A percentile compares a stretch with the other conserved stretches of the same genome.
Conservation (phyloP, 2,113 vertebrate genomes). For the Antechinus stuartii region DNA sequence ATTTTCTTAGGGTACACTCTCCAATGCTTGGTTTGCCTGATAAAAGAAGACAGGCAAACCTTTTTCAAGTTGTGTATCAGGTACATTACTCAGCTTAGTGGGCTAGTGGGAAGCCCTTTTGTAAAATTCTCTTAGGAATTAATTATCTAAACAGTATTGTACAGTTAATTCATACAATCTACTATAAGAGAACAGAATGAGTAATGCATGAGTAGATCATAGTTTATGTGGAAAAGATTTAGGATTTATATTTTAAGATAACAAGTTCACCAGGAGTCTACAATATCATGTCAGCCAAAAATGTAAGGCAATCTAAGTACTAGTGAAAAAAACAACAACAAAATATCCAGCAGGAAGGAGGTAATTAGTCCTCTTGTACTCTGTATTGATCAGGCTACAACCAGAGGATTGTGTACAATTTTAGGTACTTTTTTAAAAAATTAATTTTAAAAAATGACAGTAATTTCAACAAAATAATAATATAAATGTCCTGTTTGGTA, state of each 20-base stretch:
- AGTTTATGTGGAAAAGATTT: not conserved
- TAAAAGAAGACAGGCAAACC: not conserved
- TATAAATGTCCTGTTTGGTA: not conserved
- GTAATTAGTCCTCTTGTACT: not conserved
- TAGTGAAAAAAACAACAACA: not conserved
- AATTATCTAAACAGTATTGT: not conserved
- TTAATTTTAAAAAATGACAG: not conserved
- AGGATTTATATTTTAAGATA: not conserved
- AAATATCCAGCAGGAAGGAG: not conserved
- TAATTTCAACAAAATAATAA: not conserved
- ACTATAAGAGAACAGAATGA: not conserved
- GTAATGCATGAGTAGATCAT: not conserved
- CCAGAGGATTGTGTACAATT: not conserved
- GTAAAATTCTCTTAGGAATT: not conserved
- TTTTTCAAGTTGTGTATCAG: not conserved
- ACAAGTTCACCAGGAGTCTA: not conserved
- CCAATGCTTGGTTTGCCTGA: not conserved
- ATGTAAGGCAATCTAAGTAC: not conserved
- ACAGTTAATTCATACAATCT: not conserved
- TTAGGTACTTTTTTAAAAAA: not conserved
- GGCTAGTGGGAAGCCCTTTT: not conserved
- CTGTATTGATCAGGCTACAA: not conserved
- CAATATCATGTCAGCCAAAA: not conserved
- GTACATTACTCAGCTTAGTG: not conserved
- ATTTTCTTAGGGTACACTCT: not conserved